Percentiles rank a stretch among this genome's conserved stretches.
Conservation (phyloP, 1,140 invertebrate genomes). For the Idris sp. region DNA sequence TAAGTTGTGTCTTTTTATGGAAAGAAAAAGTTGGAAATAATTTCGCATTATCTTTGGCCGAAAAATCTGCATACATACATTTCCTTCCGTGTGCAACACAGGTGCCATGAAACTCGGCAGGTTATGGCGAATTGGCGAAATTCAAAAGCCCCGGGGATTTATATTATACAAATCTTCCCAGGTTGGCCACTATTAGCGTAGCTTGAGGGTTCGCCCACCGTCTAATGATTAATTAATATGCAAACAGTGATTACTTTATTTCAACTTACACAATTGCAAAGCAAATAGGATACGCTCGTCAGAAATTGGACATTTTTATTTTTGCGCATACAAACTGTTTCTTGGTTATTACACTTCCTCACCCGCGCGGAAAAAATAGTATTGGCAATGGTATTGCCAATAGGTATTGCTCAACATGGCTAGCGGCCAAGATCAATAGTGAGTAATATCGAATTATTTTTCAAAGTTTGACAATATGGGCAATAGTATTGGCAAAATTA, state of each 20-base stretch:
- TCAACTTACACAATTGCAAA: slow-evolving; percentile 67
- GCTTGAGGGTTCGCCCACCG: slow-evolving; percentile 47
- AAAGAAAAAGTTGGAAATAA: too few species aligned
- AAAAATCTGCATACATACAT: too few species aligned
- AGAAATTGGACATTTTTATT: slow-evolving; percentile 49
- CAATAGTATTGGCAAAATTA: too few species aligned
- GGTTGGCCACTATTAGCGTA: slow-evolving; percentile 51
- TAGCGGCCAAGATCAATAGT: too few species aligned
- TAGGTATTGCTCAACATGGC: too few species aligned
- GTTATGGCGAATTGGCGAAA: slow-evolving; percentile 38
- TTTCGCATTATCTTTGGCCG: too few species aligned
- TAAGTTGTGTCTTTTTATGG: too few species aligned
- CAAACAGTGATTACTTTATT: slow-evolving; percentile 77
- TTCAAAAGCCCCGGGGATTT: slow-evolving; percentile 52
- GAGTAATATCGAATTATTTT: too few species aligned
- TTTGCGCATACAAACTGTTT: slow-evolving; percentile 31
- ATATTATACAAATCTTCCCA: slow-evolving; percentile 59
- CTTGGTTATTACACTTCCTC: slow-evolving; percentile 43
- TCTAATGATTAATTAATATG: slow-evolving; percentile 78
- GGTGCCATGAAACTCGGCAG: slow-evolving; percentile 31
- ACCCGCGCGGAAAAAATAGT: too few species aligned
- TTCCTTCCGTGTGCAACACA: too few species aligned
- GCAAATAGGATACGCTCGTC: slow-evolving; percentile 65
- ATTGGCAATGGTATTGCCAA: too few species aligned
- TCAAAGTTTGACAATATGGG: too few species aligned